Evolutionary conservation across 2,888 invertebrate genomes (phyloP).

Genomic region (Agrochola macilenta): DNA sequence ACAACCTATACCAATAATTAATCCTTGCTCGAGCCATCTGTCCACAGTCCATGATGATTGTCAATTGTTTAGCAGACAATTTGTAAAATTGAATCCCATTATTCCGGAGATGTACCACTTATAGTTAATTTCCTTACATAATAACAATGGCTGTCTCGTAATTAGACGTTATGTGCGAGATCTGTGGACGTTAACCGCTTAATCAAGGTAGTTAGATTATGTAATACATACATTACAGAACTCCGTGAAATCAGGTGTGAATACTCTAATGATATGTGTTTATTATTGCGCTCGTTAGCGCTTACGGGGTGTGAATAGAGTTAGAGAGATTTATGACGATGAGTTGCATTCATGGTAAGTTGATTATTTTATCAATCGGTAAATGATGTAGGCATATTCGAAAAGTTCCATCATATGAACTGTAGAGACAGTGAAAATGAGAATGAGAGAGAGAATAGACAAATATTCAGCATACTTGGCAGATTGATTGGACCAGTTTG

Average conservation of each 20-base stretch:
- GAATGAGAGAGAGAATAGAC: too few relatives aligned
- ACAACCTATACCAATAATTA: slow-evolving; percentile 1
- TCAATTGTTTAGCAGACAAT: slow-evolving; percentile 42
- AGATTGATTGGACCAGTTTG: neutral
- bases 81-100: slow-evolving; percentile 50
- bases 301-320: slow-evolving; percentile 31
- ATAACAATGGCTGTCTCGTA: slow-evolving; percentile 45
- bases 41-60: slow-evolving; percentile 5
- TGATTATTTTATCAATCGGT: slow-evolving; percentile 1
- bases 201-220: slow-evolving; percentile 58
- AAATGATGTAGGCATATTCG: neutral
- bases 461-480: neutral
- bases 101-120: slow-evolving; percentile 10
- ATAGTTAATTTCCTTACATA: slow-evolving; percentile 57
- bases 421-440: too few relatives aligned
- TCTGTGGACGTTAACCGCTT: slow-evolving; percentile 56
- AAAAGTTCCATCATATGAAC: neutral
- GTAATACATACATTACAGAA: slow-evolving; percentile 36
- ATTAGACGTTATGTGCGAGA: slow-evolving; percentile 50
- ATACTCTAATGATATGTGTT: slow-evolving; percentile 51
- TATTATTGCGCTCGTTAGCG: slow-evolving; percentile 52
- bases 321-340: slow-evolving; percentile 2
- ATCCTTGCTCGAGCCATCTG: slow-evolving; percentile 2
- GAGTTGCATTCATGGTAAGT: slow-evolving; percentile 27
- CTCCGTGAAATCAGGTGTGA: slow-evolving; percentile 49